Evolutionary conservation across 2,113 vertebrate species (phyloP), one percentile per base, ranked within the genome.

Genomic region (Leptobrachium leishanense): DNA sequence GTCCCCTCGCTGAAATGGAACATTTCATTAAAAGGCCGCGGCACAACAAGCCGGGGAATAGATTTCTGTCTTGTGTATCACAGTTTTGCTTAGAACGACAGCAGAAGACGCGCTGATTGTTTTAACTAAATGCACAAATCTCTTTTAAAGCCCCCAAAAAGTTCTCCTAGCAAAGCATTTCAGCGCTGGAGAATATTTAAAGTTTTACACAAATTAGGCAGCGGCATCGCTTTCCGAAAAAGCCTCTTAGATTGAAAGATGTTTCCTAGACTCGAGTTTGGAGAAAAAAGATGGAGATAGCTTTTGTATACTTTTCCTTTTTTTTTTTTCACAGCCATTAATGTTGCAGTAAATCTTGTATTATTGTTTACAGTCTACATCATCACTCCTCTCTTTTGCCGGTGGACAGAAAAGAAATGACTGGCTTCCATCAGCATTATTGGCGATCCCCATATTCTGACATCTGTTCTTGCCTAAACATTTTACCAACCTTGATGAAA

Each of bases 401-500:
- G 89, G 94, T 93, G 94, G 96, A 95, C 92, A 92, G 93, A 92
- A 94, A 94, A 92, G 90, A 91, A 90, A 91, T 94, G 91, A 94
- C 94, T 94, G 94, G 93, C 94, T 97, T 95, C 94, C 93, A 94
- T 95, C 92, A 92, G 89, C 90, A 91, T 95, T 93, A 93, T 94
- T 95, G 95, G 94, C 94, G 94, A 90, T 91, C 91, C 89, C 91
- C 88, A 86, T 89, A 92, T 92, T 92, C 92, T 95, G 95, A 98
- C 94, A 97, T 98, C 94, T 96, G 94, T 95, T 96, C 94, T 89
- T 94, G 95, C 93, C 94, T 94, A 95, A 95, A 94, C 94, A 91
- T 94, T 95, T 94, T 92, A 95, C 93, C 93, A 92, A 94, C 95
- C 94, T 95, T 92, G 93, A 94, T 95, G 94, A 94, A 93, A 94